phyloP scores from a whole-genome alignment of 1,140 invertebrate genomes.

The Drosophila pseudoananassae region DNA sequence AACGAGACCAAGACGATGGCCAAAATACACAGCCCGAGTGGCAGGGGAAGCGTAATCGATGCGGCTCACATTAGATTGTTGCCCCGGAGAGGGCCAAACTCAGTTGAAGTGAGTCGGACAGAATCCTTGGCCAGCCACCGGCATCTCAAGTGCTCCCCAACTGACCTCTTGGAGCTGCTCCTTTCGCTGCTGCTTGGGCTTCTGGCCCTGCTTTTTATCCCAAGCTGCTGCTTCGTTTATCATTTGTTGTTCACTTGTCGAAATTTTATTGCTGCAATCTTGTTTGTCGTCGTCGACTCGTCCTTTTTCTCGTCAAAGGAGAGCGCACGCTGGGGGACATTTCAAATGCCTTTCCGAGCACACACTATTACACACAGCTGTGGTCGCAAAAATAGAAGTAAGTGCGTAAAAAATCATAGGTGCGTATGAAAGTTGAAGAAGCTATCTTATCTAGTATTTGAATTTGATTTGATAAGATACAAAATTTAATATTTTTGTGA shows the following conservation, averaged over 20 bases:
- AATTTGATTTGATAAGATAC: background rate
- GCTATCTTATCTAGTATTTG: background rate
- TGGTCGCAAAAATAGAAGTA: background rate
- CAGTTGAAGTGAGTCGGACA: constrained; percentile 27
- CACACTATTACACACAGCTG: constrained; percentile 14
- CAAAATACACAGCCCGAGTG: constrained; percentile 28
- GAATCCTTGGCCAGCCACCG: constrained; percentile 41
- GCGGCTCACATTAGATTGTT: constrained; percentile 66
- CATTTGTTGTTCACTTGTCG: constrained; percentile 82
- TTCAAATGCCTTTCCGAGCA: constrained; percentile 46
- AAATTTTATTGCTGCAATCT: constrained; percentile 83
- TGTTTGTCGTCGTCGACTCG: constrained; percentile 66
- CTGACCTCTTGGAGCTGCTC: constrained; percentile 41
- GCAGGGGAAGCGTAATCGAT: constrained; percentile 67
- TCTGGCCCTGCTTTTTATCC: constrained; percentile 56
- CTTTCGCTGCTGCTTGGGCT: constrained; percentile 29
- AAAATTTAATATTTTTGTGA: background rate
- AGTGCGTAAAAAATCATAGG: background rate
- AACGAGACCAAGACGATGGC: constrained; percentile 13
- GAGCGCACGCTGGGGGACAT: constrained; percentile 60
- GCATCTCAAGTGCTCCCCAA: constrained; percentile 58
- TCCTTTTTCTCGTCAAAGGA: constrained; percentile 55
- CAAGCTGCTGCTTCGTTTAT: constrained; percentile 78
- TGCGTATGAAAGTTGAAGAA: background rate
- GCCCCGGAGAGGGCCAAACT: constrained; percentile 13